Evolutionary conservation across 1,140 invertebrate species (phyloP).

Genomic region (Brachionus sp.): DNA sequence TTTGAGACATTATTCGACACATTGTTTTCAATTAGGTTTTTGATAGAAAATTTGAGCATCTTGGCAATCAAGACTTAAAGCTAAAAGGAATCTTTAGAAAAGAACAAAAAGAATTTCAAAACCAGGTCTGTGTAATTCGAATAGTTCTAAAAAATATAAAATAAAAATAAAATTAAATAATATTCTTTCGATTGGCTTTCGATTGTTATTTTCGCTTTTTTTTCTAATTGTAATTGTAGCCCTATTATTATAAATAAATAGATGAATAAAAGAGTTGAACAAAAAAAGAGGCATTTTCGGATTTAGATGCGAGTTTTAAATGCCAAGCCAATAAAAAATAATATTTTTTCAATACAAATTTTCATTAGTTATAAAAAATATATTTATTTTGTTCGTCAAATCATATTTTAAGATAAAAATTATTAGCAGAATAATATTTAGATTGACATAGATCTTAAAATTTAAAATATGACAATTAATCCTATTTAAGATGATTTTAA

Average conservation of each 20-base stretch:
- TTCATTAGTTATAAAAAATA: neutral
- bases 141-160: conserved; percentile 3
- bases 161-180: neutral
- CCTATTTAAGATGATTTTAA: conserved; percentile 34
- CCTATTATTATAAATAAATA: neutral
- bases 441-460: conserved; percentile 9
- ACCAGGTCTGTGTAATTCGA: neutral
- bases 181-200: conserved; percentile 14
- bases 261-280: neutral
- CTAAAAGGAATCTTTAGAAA: neutral
- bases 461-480: conserved; percentile 31
- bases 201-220: neutral
- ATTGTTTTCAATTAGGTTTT: conserved; percentile 13
- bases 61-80: neutral
- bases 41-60: conserved; percentile 34
- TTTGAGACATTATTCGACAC: neutral
- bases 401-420: neutral
- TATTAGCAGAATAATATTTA: neutral
- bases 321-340: neutral
- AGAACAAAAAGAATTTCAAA: neutral
- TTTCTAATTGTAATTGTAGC: conserved; percentile 6
- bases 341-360: neutral
- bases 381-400: neutral
- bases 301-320: neutral
- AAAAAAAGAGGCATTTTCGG: neutral